Percentiles rank a stretch among this genome's conserved stretches.
Conservation (phyloP, 2,888 invertebrate species). For the Microctonus hyperodae region DNA sequence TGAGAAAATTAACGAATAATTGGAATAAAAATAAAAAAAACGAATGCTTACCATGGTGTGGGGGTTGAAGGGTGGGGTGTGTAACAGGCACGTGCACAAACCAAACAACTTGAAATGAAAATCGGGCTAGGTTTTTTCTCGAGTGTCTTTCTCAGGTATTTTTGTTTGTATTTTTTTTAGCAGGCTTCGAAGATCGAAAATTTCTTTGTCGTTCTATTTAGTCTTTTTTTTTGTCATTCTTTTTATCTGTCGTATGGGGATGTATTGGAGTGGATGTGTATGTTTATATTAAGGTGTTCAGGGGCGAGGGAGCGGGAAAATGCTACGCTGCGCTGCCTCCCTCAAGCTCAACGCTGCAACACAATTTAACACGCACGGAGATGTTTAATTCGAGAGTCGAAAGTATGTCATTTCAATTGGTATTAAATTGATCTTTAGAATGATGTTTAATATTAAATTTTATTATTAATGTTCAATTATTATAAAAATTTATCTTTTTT, state of each 20-base stretch:
- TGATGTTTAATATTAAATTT: background rate
- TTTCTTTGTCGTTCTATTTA: constrained; percentile 34
- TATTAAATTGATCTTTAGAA: constrained; percentile 12
- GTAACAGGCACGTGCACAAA: constrained; percentile 64
- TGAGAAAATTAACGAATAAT: constrained; percentile 45
- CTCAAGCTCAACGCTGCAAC: constrained; percentile 64
- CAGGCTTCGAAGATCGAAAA: constrained; percentile 8
- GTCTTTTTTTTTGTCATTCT: constrained; percentile 35
- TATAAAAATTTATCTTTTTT: background rate
- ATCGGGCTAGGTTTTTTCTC: constrained; percentile 55
- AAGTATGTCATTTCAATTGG: constrained; percentile 28
- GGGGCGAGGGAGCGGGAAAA: constrained; percentile 49
- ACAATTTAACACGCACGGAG: constrained; percentile 63
- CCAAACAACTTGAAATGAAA: constrained; percentile 64
- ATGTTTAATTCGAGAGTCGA: constrained; percentile 52
- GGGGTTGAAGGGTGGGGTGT: constrained; percentile 63
- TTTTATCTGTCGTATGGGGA: constrained; percentile 35
- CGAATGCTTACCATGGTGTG: constrained; percentile 63
- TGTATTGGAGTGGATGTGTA: constrained; percentile 39
- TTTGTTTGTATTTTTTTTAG: too few species aligned
- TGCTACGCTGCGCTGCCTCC: constrained; percentile 64
- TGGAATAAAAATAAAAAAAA: constrained; percentile 61
- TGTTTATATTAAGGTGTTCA: constrained; percentile 41
- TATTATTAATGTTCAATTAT: background rate
- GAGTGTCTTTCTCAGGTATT: constrained; percentile 28